Evolutionary conservation across 2,888 invertebrate species (phyloP).

Genomic region (Sinelater perroti): DNA sequence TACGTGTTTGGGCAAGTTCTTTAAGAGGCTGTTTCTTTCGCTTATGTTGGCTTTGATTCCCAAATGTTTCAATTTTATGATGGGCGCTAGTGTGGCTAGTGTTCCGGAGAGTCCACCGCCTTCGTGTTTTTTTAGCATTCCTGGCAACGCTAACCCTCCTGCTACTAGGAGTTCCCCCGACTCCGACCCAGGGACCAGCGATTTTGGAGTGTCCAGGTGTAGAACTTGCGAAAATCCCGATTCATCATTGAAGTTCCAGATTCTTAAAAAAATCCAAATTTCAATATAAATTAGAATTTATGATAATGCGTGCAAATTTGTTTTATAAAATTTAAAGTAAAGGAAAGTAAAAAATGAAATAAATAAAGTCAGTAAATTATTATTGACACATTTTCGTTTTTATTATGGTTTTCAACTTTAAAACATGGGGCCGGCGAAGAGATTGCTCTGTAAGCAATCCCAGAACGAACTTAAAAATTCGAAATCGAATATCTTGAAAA

Average conservation of each 20-base stretch:
- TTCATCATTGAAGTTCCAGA: conserved; percentile 77
- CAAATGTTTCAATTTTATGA: conserved; percentile 65
- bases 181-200: conserved; percentile 72
- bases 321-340: too few relatives aligned
- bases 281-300: too few relatives aligned
- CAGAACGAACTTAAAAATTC: too few relatives aligned
- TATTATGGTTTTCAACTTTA: too few relatives aligned
- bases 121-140: conserved; percentile 45
- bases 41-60: conserved; percentile 61
- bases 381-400: too few relatives aligned
- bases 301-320: too few relatives aligned
- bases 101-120: conserved; percentile 61
- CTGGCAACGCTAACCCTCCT: conserved; percentile 69
- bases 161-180: conserved; percentile 69
- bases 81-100: conserved; percentile 67
- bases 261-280: too few relatives aligned
- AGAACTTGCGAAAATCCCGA: conserved; percentile 75
- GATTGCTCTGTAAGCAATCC: too few relatives aligned
- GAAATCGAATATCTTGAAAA: too few relatives aligned
- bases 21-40: conserved; percentile 63
- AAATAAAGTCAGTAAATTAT: too few relatives aligned
- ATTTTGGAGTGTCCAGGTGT: conserved; percentile 70
- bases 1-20: conserved; percentile 67
- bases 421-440: too few relatives aligned
- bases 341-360: too few relatives aligned